These are phyloP conservation scores for Turritopsis rubra DNA, from an alignment of 30 jellyfish, hydroid and myxozoan species.

Conservation along the genomic window DNA sequence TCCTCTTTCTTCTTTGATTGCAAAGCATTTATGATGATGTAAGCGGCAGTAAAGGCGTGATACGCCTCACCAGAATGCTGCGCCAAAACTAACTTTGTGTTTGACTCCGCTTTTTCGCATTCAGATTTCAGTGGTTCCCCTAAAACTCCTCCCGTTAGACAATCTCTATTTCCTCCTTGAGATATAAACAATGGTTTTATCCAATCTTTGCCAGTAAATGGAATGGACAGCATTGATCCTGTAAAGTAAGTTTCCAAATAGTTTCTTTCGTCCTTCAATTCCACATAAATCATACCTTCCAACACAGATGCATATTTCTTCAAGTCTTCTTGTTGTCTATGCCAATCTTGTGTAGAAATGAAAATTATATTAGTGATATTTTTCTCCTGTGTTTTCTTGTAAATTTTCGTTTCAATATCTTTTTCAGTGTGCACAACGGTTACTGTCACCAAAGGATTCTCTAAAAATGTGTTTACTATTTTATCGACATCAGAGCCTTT, in stretches of 20 bases:
- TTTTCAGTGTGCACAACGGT: slow-evolving; percentile 52
- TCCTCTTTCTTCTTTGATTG: not conserved
- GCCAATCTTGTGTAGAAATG: slow-evolving; percentile 60
- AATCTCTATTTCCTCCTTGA: not conserved
- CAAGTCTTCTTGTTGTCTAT: slow-evolving; percentile 3
- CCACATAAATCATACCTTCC: slow-evolving; percentile 76
- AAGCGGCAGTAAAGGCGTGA: not conserved
- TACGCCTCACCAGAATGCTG: not conserved
- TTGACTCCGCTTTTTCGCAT: not conserved
- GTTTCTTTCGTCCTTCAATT: not conserved
- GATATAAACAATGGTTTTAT: slow-evolving; percentile 28
- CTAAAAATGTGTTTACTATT: slow-evolving; percentile 24
- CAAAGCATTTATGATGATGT: not conserved
- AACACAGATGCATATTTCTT: slow-evolving; percentile 28
- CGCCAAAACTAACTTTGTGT: not conserved
- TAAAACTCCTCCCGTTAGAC: not conserved
- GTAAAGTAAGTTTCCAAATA: slow-evolving; percentile 19
- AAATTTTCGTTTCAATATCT: slow-evolving; percentile 27
- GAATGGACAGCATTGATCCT: slow-evolving; percentile 20
- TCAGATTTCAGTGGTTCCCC: not conserved
- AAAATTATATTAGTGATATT: slow-evolving; percentile 41
- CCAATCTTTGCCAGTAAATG: slow-evolving; percentile 31
- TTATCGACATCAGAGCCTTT: slow-evolving; percentile 23
- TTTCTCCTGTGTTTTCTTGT: slow-evolving; percentile 42
- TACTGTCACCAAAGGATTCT: slow-evolving; percentile 49